These are phyloP conservation scores for Psophia crepitans DNA, from an alignment of 2,113 vertebrate genomes.

Conservation along the genomic window DNA sequence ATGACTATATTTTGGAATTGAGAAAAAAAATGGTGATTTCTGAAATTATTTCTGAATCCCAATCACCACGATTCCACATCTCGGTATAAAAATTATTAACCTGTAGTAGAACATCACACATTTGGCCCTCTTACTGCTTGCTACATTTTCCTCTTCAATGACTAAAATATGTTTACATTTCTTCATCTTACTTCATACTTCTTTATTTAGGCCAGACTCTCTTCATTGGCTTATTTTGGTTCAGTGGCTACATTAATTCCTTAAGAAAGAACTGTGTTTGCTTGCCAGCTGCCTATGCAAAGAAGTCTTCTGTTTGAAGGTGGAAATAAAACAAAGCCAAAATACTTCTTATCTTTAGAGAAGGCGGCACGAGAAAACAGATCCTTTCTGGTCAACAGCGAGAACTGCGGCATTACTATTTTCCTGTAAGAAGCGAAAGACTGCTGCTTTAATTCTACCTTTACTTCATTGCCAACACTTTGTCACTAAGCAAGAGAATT, in stretches of 20 bases:
- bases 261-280: neutral
- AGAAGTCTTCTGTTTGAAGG: neutral
- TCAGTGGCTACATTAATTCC: neutral
- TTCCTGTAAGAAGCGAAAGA: neutral
- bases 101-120: neutral
- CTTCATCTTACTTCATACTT: neutral
- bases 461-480: neutral
- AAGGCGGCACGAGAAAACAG: neutral
- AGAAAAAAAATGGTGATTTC: neutral
- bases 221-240: neutral
- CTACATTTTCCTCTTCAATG: neutral
- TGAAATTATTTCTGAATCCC: neutral
- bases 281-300: neutral
- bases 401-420: neutral
- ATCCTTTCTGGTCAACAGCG: neutral
- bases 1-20: neutral
- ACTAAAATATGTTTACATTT: neutral
- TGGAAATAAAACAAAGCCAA: neutral
- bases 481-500: neutral
- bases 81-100: neutral
- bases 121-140: neutral
- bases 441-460: neutral
- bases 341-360: neutral
- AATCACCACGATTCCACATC: neutral
- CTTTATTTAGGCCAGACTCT: neutral